Evolutionary conservation across 2,888 invertebrate genomes (phyloP).

Genomic region (Phortica okadai): DNA sequence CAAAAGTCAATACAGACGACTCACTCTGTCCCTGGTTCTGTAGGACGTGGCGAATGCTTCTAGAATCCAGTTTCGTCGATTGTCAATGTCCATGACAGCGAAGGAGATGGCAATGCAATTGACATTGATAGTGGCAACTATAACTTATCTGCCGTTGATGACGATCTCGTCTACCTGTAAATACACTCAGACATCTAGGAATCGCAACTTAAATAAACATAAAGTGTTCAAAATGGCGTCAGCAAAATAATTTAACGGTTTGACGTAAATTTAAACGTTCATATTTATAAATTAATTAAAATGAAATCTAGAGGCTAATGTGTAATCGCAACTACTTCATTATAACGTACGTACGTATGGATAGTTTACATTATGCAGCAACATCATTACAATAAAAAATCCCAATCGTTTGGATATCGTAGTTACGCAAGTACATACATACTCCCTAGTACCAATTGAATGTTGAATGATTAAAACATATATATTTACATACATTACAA

Average conservation of each 20-base stretch:
- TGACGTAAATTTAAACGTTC: conserved; percentile 10
- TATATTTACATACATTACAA: too few species aligned
- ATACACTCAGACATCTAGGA: conserved; percentile 43
- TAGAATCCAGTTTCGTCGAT: conserved; percentile 67
- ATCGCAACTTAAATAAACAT: conserved; percentile 1
- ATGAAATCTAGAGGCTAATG: conserved; percentile 19
- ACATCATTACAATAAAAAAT: neutral
- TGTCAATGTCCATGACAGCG: conserved; percentile 27
- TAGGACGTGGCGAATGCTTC: conserved; percentile 74
- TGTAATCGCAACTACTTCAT: conserved; percentile 29
- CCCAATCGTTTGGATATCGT: neutral
- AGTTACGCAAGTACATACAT: neutral
- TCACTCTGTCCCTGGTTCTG: conserved; percentile 40
- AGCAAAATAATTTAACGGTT: conserved; percentile 12
- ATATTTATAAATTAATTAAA: neutral
- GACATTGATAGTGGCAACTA: conserved; percentile 39
- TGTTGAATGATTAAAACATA: neutral
- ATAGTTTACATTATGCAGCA: conserved; percentile 13
- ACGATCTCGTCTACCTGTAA: conserved; percentile 72
- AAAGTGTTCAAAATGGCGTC: conserved; percentile 4
- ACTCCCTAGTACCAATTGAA: conserved; percentile 12
- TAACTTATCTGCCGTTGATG: conserved; percentile 23
- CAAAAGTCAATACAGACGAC: neutral
- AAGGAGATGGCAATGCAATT: neutral
- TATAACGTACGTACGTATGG: conserved; percentile 7